These are phyloP conservation scores for Lethenteron camtschaticum DNA, from an alignment of 2,113 vertebrate species.

Conservation along the genomic window DNA sequence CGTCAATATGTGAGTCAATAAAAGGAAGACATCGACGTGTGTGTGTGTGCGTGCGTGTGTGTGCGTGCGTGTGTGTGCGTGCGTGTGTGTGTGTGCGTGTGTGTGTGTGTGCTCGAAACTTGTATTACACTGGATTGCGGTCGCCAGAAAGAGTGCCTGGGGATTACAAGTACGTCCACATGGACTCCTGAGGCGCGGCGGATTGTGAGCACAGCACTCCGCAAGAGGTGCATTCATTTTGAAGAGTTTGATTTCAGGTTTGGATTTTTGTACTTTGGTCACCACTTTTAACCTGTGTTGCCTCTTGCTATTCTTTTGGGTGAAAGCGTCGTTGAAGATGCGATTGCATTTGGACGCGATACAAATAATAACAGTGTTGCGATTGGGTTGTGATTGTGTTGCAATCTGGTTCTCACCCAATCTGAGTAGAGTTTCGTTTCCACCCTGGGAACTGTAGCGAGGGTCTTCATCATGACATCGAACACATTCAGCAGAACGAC, in stretches of 20 bases:
- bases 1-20: no score
- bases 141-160: no score
- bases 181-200: no score
- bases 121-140: no score
- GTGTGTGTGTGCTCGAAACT: no score
- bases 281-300: neutral
- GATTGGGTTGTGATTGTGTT: no score
- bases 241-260: neutral
- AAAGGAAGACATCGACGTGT: no score
- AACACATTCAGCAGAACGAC: slow-evolving; percentile 33
- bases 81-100: no score
- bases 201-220: no score
- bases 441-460: slow-evolving; percentile 37
- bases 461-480: slow-evolving; percentile 36
- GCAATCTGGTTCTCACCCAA: slow-evolving; percentile 30
- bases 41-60: no score
- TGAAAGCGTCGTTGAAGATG: neutral
- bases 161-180: no score
- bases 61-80: no score
- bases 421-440: slow-evolving; percentile 45
- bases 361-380: neutral
- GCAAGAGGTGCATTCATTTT: neutral
- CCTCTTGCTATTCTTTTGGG: neutral
- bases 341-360: neutral
- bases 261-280: neutral